These are phyloP conservation scores for Drosophila tropicalis DNA, from an alignment of 1,140 invertebrate genomes.

Conservation along the genomic window DNA sequence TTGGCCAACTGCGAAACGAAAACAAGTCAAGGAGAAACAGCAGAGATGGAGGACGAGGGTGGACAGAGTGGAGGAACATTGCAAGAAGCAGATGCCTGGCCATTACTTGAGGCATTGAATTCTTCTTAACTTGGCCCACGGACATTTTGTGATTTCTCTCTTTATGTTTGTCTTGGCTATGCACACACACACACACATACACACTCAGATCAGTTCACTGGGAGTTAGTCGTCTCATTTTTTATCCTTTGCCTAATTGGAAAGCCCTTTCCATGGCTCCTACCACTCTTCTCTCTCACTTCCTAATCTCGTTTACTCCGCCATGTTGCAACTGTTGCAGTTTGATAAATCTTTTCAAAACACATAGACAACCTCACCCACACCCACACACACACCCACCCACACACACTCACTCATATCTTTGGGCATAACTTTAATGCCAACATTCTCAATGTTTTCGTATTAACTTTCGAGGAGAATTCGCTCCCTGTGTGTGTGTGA, in stretches of 20 bases:
- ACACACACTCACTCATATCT: constrained; percentile 6
- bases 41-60: not conserved
- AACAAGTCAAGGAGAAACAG: constrained; percentile 37
- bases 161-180: constrained; percentile 78
- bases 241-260: constrained; percentile 51
- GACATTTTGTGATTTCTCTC: constrained; percentile 75
- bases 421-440: constrained; percentile 16
- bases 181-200: constrained; percentile 53
- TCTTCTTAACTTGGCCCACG: constrained; percentile 77
- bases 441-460: constrained; percentile 55
- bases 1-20: constrained; percentile 64
- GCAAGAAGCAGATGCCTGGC: constrained; percentile 20
- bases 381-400: not conserved
- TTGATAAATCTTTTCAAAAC: constrained; percentile 49
- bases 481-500: constrained; percentile 26
- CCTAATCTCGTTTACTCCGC: constrained; percentile 24
- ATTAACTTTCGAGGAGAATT: constrained; percentile 56
- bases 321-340: constrained; percentile 52
- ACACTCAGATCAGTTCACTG: constrained; percentile 9
- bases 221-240: constrained; percentile 53
- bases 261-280: constrained; percentile 12
- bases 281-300: not conserved
- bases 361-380: not conserved
- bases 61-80: not conserved
- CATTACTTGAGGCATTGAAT: constrained; percentile 62